Conservation (phyloP, 2,888 invertebrate genomes). For the Aphodius sticticus region DNA sequence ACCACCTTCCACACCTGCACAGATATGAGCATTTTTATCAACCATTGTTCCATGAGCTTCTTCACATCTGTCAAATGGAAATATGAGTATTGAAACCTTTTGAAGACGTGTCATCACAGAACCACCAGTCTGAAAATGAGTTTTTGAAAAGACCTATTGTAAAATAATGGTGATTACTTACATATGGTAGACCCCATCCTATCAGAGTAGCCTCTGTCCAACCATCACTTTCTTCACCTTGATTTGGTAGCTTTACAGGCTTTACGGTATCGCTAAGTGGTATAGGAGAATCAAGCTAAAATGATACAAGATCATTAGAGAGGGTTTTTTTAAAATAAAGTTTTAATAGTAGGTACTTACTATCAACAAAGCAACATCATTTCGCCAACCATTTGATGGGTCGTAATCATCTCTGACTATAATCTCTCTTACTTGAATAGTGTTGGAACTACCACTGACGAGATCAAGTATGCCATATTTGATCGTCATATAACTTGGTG, state of each 20-base stretch:
- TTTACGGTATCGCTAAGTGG: constrained; percentile 38
- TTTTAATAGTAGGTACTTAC: constrained; percentile 33
- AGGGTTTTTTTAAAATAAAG: constrained; percentile 7
- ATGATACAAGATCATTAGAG: constrained; percentile 21
- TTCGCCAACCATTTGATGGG: constrained; percentile 36
- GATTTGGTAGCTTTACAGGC: constrained; percentile 41
- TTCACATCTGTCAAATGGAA: constrained; percentile 47
- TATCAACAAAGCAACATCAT: constrained; percentile 45
- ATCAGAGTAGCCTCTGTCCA: constrained; percentile 41
- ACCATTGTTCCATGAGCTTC: constrained; percentile 20
- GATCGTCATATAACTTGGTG: constrained; percentile 24
- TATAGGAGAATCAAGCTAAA: constrained; percentile 45
- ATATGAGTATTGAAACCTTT: constrained; percentile 56
- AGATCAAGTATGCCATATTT: constrained; percentile 41
- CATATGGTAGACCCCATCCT: constrained; percentile 44
- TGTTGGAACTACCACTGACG: constrained; percentile 30
- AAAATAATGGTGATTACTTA: constrained; percentile 24
- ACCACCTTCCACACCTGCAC: constrained; percentile 58
- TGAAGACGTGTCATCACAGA: constrained; percentile 53
- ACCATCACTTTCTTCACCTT: constrained; percentile 39
- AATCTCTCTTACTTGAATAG: constrained; percentile 36
- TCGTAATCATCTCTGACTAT: constrained; percentile 37
- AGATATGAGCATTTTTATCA: constrained; percentile 45
- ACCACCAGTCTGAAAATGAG: constrained; percentile 53
- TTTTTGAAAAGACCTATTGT: constrained; percentile 28